Percentiles rank a stretch among this genome's conserved stretches.
Evolutionary conservation across 2,113 vertebrate species (phyloP).

Genomic region (Microtus montanus): DNA sequence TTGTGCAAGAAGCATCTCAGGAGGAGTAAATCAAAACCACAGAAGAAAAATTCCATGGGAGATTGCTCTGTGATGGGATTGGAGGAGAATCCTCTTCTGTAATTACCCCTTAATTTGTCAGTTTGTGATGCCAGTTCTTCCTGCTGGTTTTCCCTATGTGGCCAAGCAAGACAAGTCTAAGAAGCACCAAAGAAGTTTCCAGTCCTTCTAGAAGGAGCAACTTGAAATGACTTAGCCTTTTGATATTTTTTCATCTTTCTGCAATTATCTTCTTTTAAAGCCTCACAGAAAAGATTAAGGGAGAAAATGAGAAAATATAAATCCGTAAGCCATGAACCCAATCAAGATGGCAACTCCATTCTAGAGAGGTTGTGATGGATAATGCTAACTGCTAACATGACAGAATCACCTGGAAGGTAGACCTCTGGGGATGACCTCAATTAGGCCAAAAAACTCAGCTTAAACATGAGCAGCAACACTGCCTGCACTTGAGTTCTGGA

Average conservation of each 20-base stretch:
- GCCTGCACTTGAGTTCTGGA: background rate
- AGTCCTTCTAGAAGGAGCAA: background rate
- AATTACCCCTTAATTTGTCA: conserved; percentile 61
- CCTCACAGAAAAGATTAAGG: background rate
- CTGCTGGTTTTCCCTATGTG: background rate
- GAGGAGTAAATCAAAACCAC: conserved; percentile 63
- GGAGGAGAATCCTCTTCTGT: conserved; percentile 38
- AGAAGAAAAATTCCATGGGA: conserved; percentile 19
- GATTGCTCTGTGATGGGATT: background rate
- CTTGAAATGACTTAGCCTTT: background rate
- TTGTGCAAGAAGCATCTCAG: conserved; percentile 1
- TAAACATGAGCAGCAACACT: no score
- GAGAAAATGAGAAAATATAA: background rate
- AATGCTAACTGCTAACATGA: background rate
- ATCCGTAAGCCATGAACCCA: background rate
- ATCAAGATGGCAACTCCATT: background rate
- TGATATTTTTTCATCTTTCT: background rate
- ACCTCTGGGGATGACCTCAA: no score
- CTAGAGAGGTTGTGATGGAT: background rate
- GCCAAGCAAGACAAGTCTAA: background rate
- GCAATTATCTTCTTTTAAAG: background rate
- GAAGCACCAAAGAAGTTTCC: background rate
- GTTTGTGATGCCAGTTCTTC: conserved; percentile 16
- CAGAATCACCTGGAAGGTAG: background rate
- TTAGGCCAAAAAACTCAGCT: background rate